Evolutionary conservation across 2,888 invertebrate genomes (phyloP).

Genomic region (Calameuta pallipes): DNA sequence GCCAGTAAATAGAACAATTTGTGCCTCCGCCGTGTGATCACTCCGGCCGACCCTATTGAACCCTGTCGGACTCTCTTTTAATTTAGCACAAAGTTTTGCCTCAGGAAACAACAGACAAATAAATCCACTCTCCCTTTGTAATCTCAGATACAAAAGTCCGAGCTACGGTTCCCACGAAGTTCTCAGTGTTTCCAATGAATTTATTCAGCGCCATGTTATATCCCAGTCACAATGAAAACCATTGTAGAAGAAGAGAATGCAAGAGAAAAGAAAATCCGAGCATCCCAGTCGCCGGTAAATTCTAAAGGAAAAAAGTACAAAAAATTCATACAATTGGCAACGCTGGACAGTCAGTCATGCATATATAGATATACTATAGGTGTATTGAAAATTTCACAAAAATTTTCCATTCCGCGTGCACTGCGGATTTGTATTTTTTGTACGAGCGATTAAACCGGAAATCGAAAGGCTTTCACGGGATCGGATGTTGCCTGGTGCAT

Average conservation of each 20-base stretch:
- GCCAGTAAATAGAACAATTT: neutral
- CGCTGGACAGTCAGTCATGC: neutral
- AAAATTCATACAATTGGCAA: neutral
- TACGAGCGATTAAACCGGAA: neutral
- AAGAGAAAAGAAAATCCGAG: neutral
- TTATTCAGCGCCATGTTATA: neutral
- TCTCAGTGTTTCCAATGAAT: neutral
- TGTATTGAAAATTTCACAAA: neutral
- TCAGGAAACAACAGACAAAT: neutral
- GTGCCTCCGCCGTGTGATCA: neutral
- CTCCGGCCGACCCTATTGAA: neutral
- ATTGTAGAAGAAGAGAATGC: neutral
- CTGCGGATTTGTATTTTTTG: neutral
- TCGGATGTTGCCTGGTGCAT: neutral
- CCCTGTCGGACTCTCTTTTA: neutral
- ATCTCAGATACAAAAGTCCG: neutral
- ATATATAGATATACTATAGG: neutral
- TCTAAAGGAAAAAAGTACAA: neutral
- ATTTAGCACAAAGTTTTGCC: neutral
- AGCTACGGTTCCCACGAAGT: neutral
- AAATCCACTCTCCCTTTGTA: neutral
- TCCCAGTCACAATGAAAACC: neutral
- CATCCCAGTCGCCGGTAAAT: neutral
- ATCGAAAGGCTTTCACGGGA: neutral
- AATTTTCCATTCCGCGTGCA: neutral